Conservation (phyloP, 30 jellyfish, hydroid and myxozoan genomes). For the Haliclystus octoradiatus region DNA sequence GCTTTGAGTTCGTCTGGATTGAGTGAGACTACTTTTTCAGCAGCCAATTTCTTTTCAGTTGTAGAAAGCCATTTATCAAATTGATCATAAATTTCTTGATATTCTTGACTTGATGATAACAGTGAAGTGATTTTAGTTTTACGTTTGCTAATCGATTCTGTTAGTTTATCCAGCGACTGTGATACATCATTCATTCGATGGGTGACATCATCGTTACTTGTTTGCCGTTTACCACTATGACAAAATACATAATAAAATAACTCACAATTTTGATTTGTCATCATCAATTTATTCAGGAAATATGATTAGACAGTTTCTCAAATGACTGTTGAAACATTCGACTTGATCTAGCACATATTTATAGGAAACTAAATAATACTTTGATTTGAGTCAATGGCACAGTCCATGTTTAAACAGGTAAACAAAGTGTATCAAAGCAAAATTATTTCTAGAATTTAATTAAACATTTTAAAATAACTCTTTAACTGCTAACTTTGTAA, state of each 20-base stretch:
- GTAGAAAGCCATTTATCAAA: slow-evolving; percentile 81
- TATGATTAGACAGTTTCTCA: not conserved
- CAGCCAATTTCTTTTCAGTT: slow-evolving; percentile 47
- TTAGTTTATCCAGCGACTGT: slow-evolving; percentile 21
- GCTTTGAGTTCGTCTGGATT: slow-evolving; percentile 28
- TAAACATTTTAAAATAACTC: too few relatives aligned
- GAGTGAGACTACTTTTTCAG: slow-evolving; percentile 58
- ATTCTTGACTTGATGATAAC: slow-evolving; percentile 37
- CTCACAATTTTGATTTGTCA: not conserved
- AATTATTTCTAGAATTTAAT: too few relatives aligned
- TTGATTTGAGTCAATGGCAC: too few relatives aligned
- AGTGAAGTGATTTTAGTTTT: slow-evolving; percentile 20
- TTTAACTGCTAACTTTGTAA: too few relatives aligned
- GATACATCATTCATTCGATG: slow-evolving; percentile 29
- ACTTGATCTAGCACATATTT: too few relatives aligned
- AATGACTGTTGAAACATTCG: too few relatives aligned
- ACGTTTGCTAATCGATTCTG: slow-evolving; percentile 43
- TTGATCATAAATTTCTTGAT: slow-evolving; percentile 42
- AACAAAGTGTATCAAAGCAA: too few relatives aligned
- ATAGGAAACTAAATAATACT: too few relatives aligned
- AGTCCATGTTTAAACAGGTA: too few relatives aligned
- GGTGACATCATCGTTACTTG: slow-evolving; percentile 48
- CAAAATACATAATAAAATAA: not conserved
- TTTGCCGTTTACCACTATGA: slow-evolving; percentile 36
- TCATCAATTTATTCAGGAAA: not conserved